Evolutionary conservation across 2,888 invertebrate genomes (phyloP).

Genomic region (Amiota communis): DNA sequence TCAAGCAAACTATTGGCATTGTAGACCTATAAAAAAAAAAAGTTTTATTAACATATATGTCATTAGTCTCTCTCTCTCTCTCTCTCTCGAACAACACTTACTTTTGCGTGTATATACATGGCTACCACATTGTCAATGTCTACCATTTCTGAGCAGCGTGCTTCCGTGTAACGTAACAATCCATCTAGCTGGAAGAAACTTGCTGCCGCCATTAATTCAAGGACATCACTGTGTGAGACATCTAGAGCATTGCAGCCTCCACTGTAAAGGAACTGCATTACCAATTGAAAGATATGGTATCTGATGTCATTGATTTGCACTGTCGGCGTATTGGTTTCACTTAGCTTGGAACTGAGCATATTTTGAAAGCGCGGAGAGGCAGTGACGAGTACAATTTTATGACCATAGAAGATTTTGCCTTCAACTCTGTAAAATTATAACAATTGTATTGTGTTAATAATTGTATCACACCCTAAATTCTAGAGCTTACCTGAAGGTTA

Average conservation of each 20-base stretch:
- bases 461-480: neutral
- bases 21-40: slow-evolving; percentile 79
- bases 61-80: neutral
- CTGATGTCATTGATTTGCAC: slow-evolving; percentile 94
- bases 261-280: slow-evolving; percentile 92
- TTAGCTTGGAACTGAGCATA: slow-evolving; percentile 85
- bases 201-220: slow-evolving; percentile 92
- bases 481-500: slow-evolving; percentile 81
- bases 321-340: slow-evolving; percentile 84
- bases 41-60: slow-evolving; percentile 10
- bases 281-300: slow-evolving; percentile 92
- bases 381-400: slow-evolving; percentile 93
- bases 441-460: neutral
- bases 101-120: slow-evolving; percentile 94
- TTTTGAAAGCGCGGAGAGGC: slow-evolving; percentile 89
- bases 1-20: slow-evolving; percentile 89
- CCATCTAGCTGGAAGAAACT: slow-evolving; percentile 93
- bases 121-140: slow-evolving; percentile 92
- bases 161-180: slow-evolving; percentile 87
- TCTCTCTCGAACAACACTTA: slow-evolving; percentile 63
- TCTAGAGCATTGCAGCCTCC: slow-evolving; percentile 87
- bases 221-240: slow-evolving; percentile 85
- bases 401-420: slow-evolving; percentile 92
- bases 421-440: slow-evolving; percentile 84
- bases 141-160: slow-evolving; percentile 87